Conservation (phyloP, 1,140 invertebrate species). For the Heterodera carotae region DNA sequence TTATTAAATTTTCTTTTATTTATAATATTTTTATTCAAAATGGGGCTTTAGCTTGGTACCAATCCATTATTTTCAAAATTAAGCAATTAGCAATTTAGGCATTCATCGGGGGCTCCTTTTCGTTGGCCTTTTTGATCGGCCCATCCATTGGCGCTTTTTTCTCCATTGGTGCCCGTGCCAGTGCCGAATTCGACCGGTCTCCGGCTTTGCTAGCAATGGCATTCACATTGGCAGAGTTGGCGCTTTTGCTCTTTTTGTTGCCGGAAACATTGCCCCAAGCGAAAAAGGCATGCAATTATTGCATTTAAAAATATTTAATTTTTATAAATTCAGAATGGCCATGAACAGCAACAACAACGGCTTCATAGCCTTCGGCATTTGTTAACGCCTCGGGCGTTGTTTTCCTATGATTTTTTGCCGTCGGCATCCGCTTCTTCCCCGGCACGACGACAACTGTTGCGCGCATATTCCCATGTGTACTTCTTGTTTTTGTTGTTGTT, state of each 20-base stretch:
- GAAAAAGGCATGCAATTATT: conserved; percentile 18
- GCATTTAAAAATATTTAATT: neutral
- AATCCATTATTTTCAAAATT: no score
- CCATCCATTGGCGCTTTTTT: conserved; percentile 91
- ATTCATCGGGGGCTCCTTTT: conserved; percentile 92
- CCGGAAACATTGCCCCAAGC: conserved; percentile 76
- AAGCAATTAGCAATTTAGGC: no score
- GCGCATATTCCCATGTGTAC: conserved; percentile 72
- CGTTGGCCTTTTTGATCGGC: conserved; percentile 91
- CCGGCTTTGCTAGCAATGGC: conserved; percentile 83
- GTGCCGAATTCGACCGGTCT: conserved; percentile 74
- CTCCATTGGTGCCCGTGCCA: conserved; percentile 73
- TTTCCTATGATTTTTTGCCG: conserved; percentile 70
- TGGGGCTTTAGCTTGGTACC: no score
- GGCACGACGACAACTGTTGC: conserved; percentile 68
- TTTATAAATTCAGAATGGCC: conserved; percentile 69
- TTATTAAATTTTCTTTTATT: no score
- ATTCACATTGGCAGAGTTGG: conserved; percentile 77
- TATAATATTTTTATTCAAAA: no score
- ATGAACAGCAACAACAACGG: neutral
- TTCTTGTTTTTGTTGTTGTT: conserved; percentile 95
- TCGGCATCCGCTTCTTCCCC: conserved; percentile 73
- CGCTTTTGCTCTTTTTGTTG: conserved; percentile 77
- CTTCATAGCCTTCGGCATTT: neutral
- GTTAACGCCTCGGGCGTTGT: conserved; percentile 74